These are phyloP conservation scores for Lepidotrigona ventralis DNA, from an alignment of 1,140 invertebrate species.

Conservation along the genomic window DNA sequence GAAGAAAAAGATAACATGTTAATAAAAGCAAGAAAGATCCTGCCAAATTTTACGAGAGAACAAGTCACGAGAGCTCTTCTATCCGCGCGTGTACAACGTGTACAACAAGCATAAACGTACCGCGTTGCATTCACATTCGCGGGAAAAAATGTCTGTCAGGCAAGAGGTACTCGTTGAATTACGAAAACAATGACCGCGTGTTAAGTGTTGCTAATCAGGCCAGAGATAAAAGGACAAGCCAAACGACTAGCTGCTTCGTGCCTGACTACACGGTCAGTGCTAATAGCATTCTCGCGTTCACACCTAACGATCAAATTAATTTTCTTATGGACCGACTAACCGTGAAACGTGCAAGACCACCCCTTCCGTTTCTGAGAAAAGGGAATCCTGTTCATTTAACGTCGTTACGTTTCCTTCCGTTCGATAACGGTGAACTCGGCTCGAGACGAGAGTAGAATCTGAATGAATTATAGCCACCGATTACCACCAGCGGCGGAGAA, in stretches of 20 bases:
- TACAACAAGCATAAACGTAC: background rate
- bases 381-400: background rate
- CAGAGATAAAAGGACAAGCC: slow-evolving; percentile 51
- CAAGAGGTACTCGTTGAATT: slow-evolving; percentile 34
- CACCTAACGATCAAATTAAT: slow-evolving; percentile 56
- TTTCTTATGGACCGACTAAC: slow-evolving; percentile 38
- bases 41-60: background rate
- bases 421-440: background rate
- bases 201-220: slow-evolving; percentile 52
- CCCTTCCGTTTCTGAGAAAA: too few species aligned
- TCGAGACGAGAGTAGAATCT: background rate
- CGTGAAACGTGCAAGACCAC: slow-evolving; percentile 23
- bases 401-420: slow-evolving; percentile 23
- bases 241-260: slow-evolving; percentile 33
- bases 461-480: background rate
- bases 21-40: too few species aligned
- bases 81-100: too few species aligned
- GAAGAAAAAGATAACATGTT: too few species aligned
- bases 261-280: slow-evolving; percentile 31
- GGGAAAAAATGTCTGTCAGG: slow-evolving; percentile 46
- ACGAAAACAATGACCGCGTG: slow-evolving; percentile 56
- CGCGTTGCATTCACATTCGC: background rate
- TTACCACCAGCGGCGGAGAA: background rate
- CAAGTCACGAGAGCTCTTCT: background rate
- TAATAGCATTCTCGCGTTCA: slow-evolving; percentile 56